Evolutionary conservation across 2,888 invertebrate species (phyloP), one percentile per base, ranked within the genome.

Genomic region (Lepidocyrtoides sp.): DNA sequence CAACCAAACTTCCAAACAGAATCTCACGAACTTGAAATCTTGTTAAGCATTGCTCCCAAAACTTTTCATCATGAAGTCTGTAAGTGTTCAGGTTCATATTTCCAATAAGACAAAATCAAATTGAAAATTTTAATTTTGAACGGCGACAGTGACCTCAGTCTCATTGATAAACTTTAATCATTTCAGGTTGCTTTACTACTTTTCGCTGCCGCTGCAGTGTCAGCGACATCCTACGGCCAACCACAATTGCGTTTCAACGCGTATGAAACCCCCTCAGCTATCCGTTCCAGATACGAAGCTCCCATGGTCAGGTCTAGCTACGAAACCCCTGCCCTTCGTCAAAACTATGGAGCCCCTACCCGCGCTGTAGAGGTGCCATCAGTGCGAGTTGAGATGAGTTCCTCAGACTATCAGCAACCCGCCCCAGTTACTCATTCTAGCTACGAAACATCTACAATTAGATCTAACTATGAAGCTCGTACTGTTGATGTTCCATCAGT

Each of bases 281-380:
- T 81, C 29, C 81, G 81, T 26, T 32, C 36, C 51, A 51, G n/a
- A 4, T 41, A 41, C 41, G 41, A 41, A 32, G 83, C 66, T 17
- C 85, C 85, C 5, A 23, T 20, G n/a, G 14, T 85, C 54, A 26
- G 85, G 0, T 85, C 85, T 14, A 44, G 54, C 54, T 81, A 88
- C 41, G 88, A 88, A 23, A 81, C 81, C 20, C 88, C 88, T 23
- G 81, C 29, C 3, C 48, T 88, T 41, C 51, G 81, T n/a, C 12
- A 57, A 51, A 26, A 7, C 54, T 88, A 88, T 32, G 79, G 69
- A 14, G 88, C 88, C 1, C 88, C 88, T 23, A 17, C 63, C 23
- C 82, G 23, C 0, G 44, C 10, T 12, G 75, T 48, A 23, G 75
- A 75, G 20, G 75, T 75, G 4, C 75, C 77, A 5, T 3, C 63